Conservation (phyloP, 1,140 invertebrate genomes). For the Onthophagus taurus region DNA sequence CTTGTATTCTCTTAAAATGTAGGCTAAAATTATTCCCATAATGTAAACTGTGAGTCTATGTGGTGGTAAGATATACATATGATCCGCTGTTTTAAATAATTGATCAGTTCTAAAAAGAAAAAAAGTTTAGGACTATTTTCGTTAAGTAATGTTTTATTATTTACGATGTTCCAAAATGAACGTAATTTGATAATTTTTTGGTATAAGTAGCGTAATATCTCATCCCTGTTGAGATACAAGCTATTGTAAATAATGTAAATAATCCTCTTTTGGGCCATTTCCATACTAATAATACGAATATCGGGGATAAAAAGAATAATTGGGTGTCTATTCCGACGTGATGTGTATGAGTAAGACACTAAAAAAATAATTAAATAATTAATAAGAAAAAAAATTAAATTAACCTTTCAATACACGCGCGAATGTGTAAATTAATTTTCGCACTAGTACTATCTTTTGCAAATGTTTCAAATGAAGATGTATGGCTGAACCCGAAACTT, state of each 20-base stretch:
- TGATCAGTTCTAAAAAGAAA: slow-evolving; percentile 46
- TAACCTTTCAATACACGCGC: too few species aligned
- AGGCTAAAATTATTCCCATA: slow-evolving; percentile 57
- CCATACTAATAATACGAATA: slow-evolving; percentile 58
- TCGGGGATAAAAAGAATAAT: slow-evolving; percentile 58
- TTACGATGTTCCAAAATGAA: slow-evolving; percentile 66
- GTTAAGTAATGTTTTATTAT: too few species aligned
- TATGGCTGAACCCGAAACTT: too few species aligned
- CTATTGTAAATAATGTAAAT: slow-evolving; percentile 41
- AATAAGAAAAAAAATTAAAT: slow-evolving; percentile 4
- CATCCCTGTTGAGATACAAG: slow-evolving; percentile 50
- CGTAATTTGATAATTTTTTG: slow-evolving; percentile 56
- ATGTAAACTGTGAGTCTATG: slow-evolving; percentile 62
- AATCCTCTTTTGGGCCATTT: slow-evolving; percentile 50
- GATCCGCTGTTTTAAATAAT: slow-evolving; percentile 59
- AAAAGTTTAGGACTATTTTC: not conserved
- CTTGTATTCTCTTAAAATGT: slow-evolving; percentile 43
- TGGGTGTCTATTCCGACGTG: slow-evolving; percentile 75
- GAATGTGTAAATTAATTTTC: too few species aligned
- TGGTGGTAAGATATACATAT: slow-evolving; percentile 59
- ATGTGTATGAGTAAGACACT: slow-evolving; percentile 60
- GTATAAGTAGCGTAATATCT: slow-evolving; percentile 55
- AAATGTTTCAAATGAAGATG: too few species aligned
- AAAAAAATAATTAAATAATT: slow-evolving; percentile 27
- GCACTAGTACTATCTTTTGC: too few species aligned